Evolutionary conservation across 1,140 invertebrate genomes (phyloP), one percentile per base, ranked within the genome.

Genomic region (Bathynomus jamesi): DNA sequence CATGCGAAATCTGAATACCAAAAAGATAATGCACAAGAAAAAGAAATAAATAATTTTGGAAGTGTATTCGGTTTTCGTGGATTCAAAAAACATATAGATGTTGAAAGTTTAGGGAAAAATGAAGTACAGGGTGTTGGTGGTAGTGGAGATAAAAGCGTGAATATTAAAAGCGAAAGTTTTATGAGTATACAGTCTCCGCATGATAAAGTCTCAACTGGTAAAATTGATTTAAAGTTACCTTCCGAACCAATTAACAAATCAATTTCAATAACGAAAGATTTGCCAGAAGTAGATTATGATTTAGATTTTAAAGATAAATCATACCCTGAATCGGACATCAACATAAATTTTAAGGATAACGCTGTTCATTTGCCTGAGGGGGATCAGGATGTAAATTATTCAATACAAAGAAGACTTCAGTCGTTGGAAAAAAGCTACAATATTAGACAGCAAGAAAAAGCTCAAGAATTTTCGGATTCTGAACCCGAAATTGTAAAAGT

Each of bases 41-140:
- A 28, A 31, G 72, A 73, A 3, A n/a, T 30, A 10, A 67, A 69
- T 66, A 68, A 68, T 11, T 74, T 74, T 70, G 72, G 72, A 25
- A 70, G 67, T 46, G 67, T 68, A 0, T 74, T 74, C 46, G 72
- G 72, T 2, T 74, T 74, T 25, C 69, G 70, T 61, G 72, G 72
- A 4, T 74, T 74, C 28, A 74, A 74, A 60, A 74, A 74, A 28
- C 72, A 74, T 27, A 67, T 74, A 4, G 68, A 32, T 53, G 28
- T 66, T 25, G 72, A 74, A 24, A 28, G 40, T 25, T 28, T 31
- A 40, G 67, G 65, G 13, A 63, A n/a, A 4, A 32, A 27, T 24
- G n/a, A 28, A 13, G 68, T 63, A 11, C 21, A 25, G 2, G 17
- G 46, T 4, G 3, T 71, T 65, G 40, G 40, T n/a, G n/a, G n/a